These are phyloP conservation scores for Laothoe populi DNA, from an alignment of 2,888 invertebrate genomes.

Conservation along the genomic window DNA sequence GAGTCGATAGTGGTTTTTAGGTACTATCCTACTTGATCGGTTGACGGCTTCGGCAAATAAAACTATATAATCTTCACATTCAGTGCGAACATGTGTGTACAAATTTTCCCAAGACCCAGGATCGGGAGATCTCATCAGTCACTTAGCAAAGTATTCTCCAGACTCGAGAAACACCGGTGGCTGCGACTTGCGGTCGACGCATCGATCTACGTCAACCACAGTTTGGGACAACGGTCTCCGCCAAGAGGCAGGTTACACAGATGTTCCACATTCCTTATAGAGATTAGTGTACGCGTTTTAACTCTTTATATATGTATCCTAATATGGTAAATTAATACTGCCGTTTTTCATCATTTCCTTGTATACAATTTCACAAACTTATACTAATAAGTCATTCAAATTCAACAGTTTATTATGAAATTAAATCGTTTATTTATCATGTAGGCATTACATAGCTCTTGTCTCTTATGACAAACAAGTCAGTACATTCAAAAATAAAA, in stretches of 20 bases:
- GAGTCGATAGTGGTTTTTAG: too few relatives aligned
- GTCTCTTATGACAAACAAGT: too few relatives aligned
- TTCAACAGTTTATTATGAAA: too few relatives aligned
- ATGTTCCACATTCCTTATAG: constrained; percentile 31
- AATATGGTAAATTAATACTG: too few relatives aligned
- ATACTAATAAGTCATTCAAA: too few relatives aligned
- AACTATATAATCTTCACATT: background rate
- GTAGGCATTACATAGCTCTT: too few relatives aligned
- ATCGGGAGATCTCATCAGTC: constrained; percentile 52
- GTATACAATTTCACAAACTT: too few relatives aligned
- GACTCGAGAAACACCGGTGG: constrained; percentile 38
- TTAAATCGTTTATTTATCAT: too few relatives aligned
- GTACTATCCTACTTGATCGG: too few relatives aligned
- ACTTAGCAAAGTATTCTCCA: constrained; percentile 53
- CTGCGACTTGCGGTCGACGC: constrained; percentile 52
- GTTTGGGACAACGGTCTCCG: constrained; percentile 46
- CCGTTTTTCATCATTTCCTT: too few relatives aligned
- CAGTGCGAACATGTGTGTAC: background rate
- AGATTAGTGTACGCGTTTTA: background rate
- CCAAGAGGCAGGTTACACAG: constrained; percentile 40
- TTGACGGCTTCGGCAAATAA: background rate
- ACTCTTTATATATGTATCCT: background rate
- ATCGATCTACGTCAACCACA: constrained; percentile 70
- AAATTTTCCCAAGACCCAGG: background rate
- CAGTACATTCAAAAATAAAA: too few relatives aligned